These are phyloP conservation scores for Andinoacara biseriatus DNA, from an alignment of 2,113 vertebrate genomes.

Conservation along the genomic window DNA sequence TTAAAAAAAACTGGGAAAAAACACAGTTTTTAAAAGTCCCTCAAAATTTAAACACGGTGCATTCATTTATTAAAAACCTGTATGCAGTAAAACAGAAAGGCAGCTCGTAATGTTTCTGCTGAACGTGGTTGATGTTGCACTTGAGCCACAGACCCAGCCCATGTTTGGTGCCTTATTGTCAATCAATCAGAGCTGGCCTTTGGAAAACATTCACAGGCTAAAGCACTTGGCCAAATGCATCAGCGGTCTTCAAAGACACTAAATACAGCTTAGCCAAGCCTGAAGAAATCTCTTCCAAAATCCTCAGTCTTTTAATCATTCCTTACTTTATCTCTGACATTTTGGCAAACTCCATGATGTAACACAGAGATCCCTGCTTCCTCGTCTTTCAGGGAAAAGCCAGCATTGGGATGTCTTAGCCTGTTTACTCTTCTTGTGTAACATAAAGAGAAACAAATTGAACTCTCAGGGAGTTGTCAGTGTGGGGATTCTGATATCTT, in stretches of 20 bases:
- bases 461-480: constrained; percentile 23
- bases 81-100: constrained; percentile 31
- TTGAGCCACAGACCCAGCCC: constrained; percentile 16
- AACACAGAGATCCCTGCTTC: constrained; percentile 1
- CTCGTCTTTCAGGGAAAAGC: background rate
- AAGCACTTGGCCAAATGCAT: constrained; percentile 2
- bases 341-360: constrained; percentile 15
- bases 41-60: background rate
- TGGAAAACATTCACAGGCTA: background rate
- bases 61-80: background rate
- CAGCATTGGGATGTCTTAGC: background rate
- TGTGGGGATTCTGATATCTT: background rate
- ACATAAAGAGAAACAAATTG: constrained; percentile 11
- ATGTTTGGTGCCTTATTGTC: constrained; percentile 39
- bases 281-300: constrained; percentile 18
- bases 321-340: constrained; percentile 12
- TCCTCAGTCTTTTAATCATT: constrained; percentile 23
- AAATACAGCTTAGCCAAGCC: constrained; percentile 16
- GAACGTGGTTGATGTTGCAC: constrained; percentile 18
- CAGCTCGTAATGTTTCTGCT: constrained; percentile 38
- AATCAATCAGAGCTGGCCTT: constrained; percentile 7
- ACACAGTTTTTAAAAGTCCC: background rate
- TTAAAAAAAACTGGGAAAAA: background rate
- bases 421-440: background rate
- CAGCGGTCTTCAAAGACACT: background rate